phyloP scores from a whole-genome alignment of 2,113 vertebrate genomes.

The Eulemur rufifrons region DNA sequence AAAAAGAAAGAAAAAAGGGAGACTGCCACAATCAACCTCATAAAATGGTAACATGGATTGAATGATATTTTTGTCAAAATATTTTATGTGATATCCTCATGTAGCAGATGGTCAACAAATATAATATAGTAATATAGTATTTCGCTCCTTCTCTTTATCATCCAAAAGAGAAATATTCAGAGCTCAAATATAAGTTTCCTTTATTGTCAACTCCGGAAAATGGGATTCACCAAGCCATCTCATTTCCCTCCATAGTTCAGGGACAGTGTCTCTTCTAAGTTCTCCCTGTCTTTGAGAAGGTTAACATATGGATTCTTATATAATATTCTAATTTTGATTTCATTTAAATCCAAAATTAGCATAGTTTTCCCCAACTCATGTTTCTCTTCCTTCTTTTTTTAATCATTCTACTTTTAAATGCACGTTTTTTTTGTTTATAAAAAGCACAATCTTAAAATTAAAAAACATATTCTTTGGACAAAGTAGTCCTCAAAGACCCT shows the following conservation, averaged over 20 bases:
- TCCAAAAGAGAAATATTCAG: neutral
- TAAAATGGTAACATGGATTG: neutral
- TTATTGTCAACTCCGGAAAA: neutral
- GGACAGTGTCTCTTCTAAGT: neutral
- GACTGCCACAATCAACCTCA: neutral
- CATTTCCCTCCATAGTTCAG: neutral
- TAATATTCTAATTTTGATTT: slow-evolving; percentile 61
- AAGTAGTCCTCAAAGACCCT: neutral
- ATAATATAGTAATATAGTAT: no score
- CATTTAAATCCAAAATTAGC: slow-evolving; percentile 59
- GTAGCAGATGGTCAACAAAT: neutral
- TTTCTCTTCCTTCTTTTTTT: slow-evolving; percentile 1
- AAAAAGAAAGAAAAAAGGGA: neutral
- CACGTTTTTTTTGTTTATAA: neutral
- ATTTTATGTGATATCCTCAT: neutral
- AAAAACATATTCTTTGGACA: neutral
- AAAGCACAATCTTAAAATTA: slow-evolving; percentile 33
- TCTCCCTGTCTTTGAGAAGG: neutral
- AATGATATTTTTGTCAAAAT: neutral
- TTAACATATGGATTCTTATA: slow-evolving; percentile 64
- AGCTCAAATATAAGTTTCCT: neutral
- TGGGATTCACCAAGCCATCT: neutral
- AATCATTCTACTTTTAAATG: slow-evolving; percentile 50
- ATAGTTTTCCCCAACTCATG: neutral
- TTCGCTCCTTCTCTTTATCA: neutral